Percentiles rank a stretch among this genome's conserved stretches.
Conservation (phyloP, 2,888 invertebrate species). For the Ochropleura plecta region DNA sequence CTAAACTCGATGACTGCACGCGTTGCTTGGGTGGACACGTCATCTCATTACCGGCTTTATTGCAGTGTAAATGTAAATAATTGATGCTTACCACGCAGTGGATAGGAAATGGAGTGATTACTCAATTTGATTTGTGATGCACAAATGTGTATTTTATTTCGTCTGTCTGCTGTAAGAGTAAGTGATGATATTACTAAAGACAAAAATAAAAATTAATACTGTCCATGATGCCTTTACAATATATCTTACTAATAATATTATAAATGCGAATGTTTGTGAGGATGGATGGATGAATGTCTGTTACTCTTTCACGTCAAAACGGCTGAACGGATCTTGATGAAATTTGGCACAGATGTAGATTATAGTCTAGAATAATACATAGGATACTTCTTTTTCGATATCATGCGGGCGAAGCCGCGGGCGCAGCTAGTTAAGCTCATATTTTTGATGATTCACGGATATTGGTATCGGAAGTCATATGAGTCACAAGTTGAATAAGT, state of each 20-base stretch:
- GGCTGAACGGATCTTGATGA: too few species aligned
- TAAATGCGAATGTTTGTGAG: too few species aligned
- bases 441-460: background rate
- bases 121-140: background rate
- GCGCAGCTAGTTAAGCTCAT: background rate
- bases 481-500: background rate
- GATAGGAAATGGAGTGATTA: constrained; percentile 35
- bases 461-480: background rate
- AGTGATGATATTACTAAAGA: background rate
- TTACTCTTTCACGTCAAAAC: too few species aligned
- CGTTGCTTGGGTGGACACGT: constrained; percentile 55
- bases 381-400: too few species aligned
- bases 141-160: background rate
- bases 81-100: constrained; percentile 62
- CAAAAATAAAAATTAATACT: background rate
- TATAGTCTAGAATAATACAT: too few species aligned
- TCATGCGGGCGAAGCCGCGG: too few species aligned
- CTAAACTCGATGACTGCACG: constrained; percentile 57
- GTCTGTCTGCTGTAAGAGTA: background rate
- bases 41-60: constrained; percentile 68
- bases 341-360: too few species aligned
- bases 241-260: too few species aligned
- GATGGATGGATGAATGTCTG: too few species aligned
- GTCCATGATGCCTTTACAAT: too few species aligned
- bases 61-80: constrained; percentile 75